Base-by-base conservation (phyloP, 1,140 invertebrate genomes). In the Trachymyrmex cornetzi region DNA sequence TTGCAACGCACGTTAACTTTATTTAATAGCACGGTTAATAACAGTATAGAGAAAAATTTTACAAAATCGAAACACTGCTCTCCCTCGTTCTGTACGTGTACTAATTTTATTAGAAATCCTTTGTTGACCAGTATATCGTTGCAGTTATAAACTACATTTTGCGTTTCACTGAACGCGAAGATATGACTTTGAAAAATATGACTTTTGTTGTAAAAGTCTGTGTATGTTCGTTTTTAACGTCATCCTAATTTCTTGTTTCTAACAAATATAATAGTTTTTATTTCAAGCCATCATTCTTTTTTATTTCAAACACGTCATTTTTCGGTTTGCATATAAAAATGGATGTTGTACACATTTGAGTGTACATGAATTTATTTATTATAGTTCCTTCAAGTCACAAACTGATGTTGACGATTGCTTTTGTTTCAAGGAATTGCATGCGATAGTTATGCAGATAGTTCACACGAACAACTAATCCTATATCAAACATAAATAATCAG, bases 391-490 rank as follows among this genome's bases (percentile, higher is more conserved):
- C 14, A 19, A 64, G 2, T 64, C 12, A 27, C 59, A 48, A 5
- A 12, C 22, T 48, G 11, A 48, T 48, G 16, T 69, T 69, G 24
- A 3, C 59, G 3, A 63, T 48, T 57, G 48, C 50, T 69, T 38
- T 44, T 71, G 16, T 55, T 79, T 9, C 19, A 79, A 79, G 24
- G 24, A 79, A 79, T n/a, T 22, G 61, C 12, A 79, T 48, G 14
- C 16, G 64, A 71, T 81, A 72, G 12, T 24, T 81, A 27, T 59
- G 30, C 79, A 38, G 16, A 16, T 72, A 81, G 22, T 57, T 55
- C 6, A 50, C 66, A 69, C 14, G 12, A 57, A 72, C 66, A 71
- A 80, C 63, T 71, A 53, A 59, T 71, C 79, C 66, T 81, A 81
- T 57, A 57, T 14, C 66, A 57, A 55, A 22, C 50, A 71, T 72